Base-by-base conservation (phyloP, 2,888 invertebrate species). In the Troides helena region DNA sequence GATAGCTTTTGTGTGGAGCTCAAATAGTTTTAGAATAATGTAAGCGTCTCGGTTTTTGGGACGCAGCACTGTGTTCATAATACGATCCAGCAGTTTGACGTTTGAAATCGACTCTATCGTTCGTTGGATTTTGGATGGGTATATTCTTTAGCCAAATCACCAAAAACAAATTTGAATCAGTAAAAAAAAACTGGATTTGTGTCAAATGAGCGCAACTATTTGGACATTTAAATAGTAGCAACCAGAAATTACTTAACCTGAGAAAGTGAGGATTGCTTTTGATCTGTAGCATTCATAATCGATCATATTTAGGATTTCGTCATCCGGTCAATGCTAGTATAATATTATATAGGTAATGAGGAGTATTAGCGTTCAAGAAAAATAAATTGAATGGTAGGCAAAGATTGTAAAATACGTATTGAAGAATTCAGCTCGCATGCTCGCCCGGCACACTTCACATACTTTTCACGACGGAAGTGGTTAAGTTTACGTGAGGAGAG, bases 401-500 rank as follows among this genome's bases (percentile, higher is more conserved):
- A 23, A 58, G 57, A 25, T n/a, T 58, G 23, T 58, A 58, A 58
- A 58, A 58, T 58, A 58, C 25, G 1, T 58, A 23, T 58, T 23
- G 57, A 23, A 58, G 23, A 58, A 58, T 58, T 58, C 57, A 21
- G 23, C 23, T 58, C 23, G 23, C 57, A 58, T 12, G 23, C 61
- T 43, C 18, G 8, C n/a, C 21, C 8, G 61, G 61, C 17, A 61
- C 36, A n/a, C 10, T 61, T n/a, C 61, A 21, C n/a, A 61, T 61
- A 61, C n/a, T 43, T 61, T 61, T 43, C 21, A 39, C 39, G 39
- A 43, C 39, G 10, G 18, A 43, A 60, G 25, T 25, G 60, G 25
- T 60, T 36, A 60, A 60, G 17, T 60, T 60, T 61, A n/a, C 43
- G 61, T 61, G n/a, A 61, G 43, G 21, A 58, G 57, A 58, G 57